Conservation (phyloP, 92 coral and sea anemone genomes). For the Heteractis magnifica region DNA sequence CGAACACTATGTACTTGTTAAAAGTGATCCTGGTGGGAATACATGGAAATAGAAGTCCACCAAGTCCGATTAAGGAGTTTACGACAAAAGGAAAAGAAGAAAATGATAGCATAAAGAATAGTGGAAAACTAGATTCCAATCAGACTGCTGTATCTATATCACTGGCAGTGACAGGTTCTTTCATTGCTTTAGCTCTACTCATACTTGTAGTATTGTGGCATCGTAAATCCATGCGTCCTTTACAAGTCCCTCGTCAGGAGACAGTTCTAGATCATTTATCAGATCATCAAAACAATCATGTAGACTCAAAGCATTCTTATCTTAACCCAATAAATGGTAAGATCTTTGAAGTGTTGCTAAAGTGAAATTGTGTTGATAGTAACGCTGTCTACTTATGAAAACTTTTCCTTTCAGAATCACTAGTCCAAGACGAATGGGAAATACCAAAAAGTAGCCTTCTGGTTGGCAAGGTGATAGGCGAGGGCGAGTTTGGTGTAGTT, state of each 20-base stretch:
- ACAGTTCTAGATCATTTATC: neutral
- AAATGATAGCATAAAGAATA: neutral
- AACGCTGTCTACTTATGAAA: neutral
- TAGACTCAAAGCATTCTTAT: neutral
- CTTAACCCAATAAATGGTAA: neutral
- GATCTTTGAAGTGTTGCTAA: neutral
- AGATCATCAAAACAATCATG: neutral
- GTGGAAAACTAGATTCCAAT: neutral
- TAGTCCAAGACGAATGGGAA: conserved; percentile 42
- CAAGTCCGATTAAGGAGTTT: conserved; percentile 9
- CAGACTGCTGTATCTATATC: neutral
- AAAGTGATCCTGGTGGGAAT: neutral
- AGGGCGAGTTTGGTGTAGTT: conserved; percentile 52
- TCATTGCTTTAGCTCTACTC: neutral
- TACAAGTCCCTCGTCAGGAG: neutral
- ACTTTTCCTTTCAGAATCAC: neutral
- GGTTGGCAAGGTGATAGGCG: conserved; percentile 21
- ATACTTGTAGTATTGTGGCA: neutral
- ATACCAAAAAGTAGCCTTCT: conserved; percentile 36
- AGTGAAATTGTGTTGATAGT: no score
- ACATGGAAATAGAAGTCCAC: neutral
- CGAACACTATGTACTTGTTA: conserved; percentile 13
- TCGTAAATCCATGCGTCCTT: neutral
- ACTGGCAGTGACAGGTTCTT: neutral
- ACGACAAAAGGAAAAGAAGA: neutral